These are phyloP conservation scores for Drosophila aff. DNA, from an alignment of 1,140 invertebrate species.

Conservation along the genomic window DNA sequence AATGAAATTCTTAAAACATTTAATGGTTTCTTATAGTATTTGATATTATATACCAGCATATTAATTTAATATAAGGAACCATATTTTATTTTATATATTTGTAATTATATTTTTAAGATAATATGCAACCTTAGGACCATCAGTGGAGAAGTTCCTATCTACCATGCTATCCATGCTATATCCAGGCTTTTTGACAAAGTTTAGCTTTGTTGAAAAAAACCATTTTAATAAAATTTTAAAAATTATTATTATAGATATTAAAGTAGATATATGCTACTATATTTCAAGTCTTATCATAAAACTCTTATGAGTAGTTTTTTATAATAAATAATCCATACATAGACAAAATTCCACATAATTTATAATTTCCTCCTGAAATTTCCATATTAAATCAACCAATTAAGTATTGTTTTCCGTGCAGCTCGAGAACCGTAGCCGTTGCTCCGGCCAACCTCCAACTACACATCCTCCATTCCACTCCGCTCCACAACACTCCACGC, in stretches of 20 bases:
- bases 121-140: too few relatives aligned
- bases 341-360: not conserved
- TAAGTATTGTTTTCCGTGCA: constrained; percentile 6
- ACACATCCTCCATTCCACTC: constrained; percentile 27
- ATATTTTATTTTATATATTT: not conserved
- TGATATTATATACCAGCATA: not conserved
- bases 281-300: too few relatives aligned
- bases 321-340: not conserved
- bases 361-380: not conserved
- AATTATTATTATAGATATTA: too few relatives aligned
- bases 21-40: not conserved
- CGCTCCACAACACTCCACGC: constrained; percentile 9
- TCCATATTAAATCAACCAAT: not conserved
- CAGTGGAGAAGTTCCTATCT: not conserved
- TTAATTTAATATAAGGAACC: not conserved
- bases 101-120: too few relatives aligned
- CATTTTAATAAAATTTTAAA: too few relatives aligned
- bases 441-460: constrained; percentile 58
- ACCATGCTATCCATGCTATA: too few relatives aligned
- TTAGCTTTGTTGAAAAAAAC: too few relatives aligned
- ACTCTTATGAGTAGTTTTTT: not conserved
- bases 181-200: too few relatives aligned
- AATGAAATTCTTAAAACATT: too few relatives aligned
- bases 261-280: too few relatives aligned
- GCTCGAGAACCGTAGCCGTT: constrained; percentile 73